phyloP scores from a whole-genome alignment of 2,113 vertebrate species.

The Psephotus haematonotus region DNA sequence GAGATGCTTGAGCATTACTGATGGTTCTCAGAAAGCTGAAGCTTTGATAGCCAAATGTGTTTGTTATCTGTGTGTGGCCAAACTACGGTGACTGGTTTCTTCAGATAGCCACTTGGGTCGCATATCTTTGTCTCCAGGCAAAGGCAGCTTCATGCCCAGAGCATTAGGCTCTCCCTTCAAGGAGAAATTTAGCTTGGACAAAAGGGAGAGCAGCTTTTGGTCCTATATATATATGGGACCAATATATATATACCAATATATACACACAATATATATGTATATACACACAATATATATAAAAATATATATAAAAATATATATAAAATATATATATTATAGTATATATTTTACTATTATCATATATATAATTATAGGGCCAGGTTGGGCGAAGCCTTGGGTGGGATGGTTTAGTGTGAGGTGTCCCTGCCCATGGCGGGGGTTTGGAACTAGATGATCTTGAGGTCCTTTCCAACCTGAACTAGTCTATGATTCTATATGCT shows the following conservation, averaged over 20 bases:
- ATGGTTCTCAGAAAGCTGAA: neutral
- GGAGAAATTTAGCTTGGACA: neutral
- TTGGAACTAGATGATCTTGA: no score
- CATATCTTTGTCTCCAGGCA: neutral
- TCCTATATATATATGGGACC: neutral
- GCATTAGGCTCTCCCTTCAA: neutral
- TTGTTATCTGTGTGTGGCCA: neutral
- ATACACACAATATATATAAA: no score
- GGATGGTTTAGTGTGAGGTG: no score
- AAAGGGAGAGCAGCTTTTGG: neutral
- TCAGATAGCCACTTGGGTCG: neutral
- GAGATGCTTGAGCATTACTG: neutral
- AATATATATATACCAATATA: neutral
- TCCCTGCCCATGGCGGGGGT: no score
- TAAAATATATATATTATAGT: no score
- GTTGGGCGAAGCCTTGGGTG: no score
- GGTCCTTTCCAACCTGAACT: no score
- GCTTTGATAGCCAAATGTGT: neutral
- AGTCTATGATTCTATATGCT: no score
- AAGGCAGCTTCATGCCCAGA: neutral
- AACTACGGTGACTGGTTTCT: neutral
- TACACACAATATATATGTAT: no score
- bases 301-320: no score
- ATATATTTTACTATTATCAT: no score
- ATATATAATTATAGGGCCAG: no score